Evolutionary conservation across 2,113 vertebrate genomes (phyloP).

Genomic region (Hydrochoerus hydrochaeris): DNA sequence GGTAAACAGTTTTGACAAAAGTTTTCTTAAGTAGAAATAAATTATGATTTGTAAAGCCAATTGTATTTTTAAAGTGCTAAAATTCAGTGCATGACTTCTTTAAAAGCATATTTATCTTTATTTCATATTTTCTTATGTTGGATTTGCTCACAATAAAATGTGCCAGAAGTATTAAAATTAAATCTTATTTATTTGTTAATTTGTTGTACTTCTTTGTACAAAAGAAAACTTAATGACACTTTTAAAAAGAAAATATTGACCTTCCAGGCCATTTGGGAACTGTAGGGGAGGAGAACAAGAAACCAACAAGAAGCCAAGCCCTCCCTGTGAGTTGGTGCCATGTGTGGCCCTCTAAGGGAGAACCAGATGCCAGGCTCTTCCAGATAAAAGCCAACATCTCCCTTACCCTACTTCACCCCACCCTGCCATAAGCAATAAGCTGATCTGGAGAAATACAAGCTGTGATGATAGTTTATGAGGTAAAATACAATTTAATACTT

Average conservation of each 20-base stretch:
- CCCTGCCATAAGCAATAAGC: too few species aligned
- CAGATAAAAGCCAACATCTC: too few species aligned
- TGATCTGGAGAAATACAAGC: too few species aligned
- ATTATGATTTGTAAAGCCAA: constrained; percentile 20
- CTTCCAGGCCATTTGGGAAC: background rate
- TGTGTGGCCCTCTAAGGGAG: too few species aligned
- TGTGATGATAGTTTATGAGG: too few species aligned
- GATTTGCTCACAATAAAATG: background rate
- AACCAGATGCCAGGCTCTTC: too few species aligned
- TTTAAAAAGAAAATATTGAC: background rate
- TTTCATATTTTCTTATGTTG: background rate
- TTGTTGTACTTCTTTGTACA: background rate
- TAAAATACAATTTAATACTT: too few species aligned
- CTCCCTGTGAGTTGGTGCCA: too few species aligned
- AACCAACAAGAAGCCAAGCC: too few species aligned
- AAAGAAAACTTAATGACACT: background rate
- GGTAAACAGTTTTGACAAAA: background rate
- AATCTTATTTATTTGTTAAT: background rate
- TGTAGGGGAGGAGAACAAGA: too few species aligned
- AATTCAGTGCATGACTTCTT: background rate
- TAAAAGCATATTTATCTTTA: background rate
- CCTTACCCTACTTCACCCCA: too few species aligned
- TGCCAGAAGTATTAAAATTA: constrained; percentile 23
- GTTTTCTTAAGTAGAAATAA: constrained; percentile 24
- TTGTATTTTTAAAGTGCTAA: constrained; percentile 27